These are phyloP conservation scores for Zaprionus bogoriensis DNA, from an alignment of 2,888 invertebrate genomes.

Conservation along the genomic window DNA sequence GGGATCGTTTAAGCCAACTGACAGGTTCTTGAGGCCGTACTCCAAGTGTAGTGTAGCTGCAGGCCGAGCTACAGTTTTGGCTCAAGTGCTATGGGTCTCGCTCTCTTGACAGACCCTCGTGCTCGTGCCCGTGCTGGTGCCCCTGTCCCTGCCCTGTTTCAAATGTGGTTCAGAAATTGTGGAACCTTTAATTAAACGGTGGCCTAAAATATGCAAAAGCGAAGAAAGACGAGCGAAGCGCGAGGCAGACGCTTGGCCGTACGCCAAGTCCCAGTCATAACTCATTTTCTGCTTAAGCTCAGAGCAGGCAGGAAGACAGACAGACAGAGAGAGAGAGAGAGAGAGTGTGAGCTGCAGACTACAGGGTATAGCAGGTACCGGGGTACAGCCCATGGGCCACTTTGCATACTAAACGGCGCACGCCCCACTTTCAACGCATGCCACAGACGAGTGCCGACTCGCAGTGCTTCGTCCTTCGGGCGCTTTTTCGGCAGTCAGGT, in stretches of 20 bases:
- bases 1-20: conserved; percentile 42
- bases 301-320: background rate
- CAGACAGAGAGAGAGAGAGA: background rate
- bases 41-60: conserved; percentile 26
- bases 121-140: too few species aligned
- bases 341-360: too few species aligned
- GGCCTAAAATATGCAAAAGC: conserved; percentile 83
- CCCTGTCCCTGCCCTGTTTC: too few species aligned
- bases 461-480: conserved; percentile 46
- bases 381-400: conserved; percentile 65
- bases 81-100: conserved; percentile 62
- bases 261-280: conserved; percentile 79
- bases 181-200: conserved; percentile 83
- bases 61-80: conserved; percentile 20
- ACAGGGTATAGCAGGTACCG: background rate
- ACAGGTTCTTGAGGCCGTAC: conserved; percentile 53
- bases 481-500: conserved; percentile 60
- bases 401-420: conserved; percentile 81
- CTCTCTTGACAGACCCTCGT: conserved; percentile 75
- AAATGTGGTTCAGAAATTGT: conserved; percentile 68
- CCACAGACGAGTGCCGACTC: conserved; percentile 29
- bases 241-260: conserved; percentile 41
- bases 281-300: conserved; percentile 75
- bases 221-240: conserved; percentile 55
- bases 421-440: conserved; percentile 81